Conservation (phyloP, 2,888 invertebrate genomes). For the Buathra laborator region DNA sequence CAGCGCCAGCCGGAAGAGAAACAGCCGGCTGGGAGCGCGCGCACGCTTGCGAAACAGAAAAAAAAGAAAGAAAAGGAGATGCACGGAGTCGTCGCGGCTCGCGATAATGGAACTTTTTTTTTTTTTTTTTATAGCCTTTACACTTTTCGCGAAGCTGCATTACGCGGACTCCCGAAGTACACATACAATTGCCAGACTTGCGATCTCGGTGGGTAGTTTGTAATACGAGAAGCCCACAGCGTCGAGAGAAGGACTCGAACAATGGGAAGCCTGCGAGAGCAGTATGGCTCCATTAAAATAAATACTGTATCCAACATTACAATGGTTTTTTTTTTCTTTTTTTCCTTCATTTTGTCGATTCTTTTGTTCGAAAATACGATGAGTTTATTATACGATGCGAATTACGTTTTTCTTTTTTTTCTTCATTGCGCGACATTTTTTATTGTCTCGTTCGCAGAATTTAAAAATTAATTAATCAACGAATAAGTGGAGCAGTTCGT, state of each 20-base stretch:
- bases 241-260: slow-evolving; percentile 10
- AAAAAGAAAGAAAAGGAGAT: slow-evolving; percentile 11
- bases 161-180: slow-evolving; percentile 22
- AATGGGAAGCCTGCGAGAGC: slow-evolving; percentile 10
- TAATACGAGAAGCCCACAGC: neutral
- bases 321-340: neutral
- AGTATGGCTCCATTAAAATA: neutral
- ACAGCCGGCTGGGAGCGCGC: neutral
- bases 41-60: slow-evolving; percentile 12
- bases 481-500: neutral
- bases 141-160: slow-evolving; percentile 42
- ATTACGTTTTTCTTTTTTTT: neutral
- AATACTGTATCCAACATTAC: slow-evolving; percentile 8
- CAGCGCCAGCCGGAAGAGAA: slow-evolving; percentile 9
- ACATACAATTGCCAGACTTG: slow-evolving; percentile 18
- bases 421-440: neutral
- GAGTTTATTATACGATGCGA: neutral
- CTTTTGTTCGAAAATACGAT: neutral
- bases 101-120: slow-evolving; percentile 53
- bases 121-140: slow-evolving; percentile 39
- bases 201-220: slow-evolving; percentile 10
- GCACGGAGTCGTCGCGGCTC: neutral
- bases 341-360: neutral
- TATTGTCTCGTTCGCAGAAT: neutral
- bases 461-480: neutral